A percentile compares a stretch with the other conserved stretches of the same genome.
Evolutionary conservation across 1,140 invertebrate species (phyloP).

Genomic region (Babylonia areolata): DNA sequence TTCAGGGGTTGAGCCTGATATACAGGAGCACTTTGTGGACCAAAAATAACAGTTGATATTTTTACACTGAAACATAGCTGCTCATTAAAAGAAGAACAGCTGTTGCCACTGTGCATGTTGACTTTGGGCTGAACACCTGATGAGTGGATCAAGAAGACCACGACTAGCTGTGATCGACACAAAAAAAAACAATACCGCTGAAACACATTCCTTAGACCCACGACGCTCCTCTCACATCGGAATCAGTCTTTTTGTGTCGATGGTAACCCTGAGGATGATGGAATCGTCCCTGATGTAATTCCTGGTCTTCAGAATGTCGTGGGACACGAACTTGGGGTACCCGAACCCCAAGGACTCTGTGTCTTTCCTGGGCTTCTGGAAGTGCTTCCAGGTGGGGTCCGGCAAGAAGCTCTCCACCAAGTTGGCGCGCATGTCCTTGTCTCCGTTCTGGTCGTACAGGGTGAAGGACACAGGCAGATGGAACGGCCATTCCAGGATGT

Average conservation of each 20-base stretch:
- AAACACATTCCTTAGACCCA: neutral
- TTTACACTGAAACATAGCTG: too few species aligned
- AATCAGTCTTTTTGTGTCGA: constrained; percentile 68
- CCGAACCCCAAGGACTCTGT: constrained; percentile 94
- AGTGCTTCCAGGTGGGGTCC: constrained; percentile 96
- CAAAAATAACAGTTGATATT: too few species aligned
- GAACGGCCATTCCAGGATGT: constrained; percentile 95
- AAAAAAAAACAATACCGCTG: too few species aligned
- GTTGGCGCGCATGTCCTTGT: constrained; percentile 83
- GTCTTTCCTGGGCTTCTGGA: constrained; percentile 91
- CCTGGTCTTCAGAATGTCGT: constrained; percentile 92
- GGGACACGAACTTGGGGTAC: constrained; percentile 95
- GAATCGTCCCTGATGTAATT: constrained; percentile 94
- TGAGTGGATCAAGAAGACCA: too few species aligned
- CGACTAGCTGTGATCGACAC: too few species aligned
- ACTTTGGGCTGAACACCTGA: too few species aligned
- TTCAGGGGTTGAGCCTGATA: too few species aligned
- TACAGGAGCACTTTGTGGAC: too few species aligned
- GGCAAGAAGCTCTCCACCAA: constrained; percentile 95
- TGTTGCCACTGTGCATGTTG: too few species aligned
- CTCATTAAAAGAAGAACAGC: too few species aligned
- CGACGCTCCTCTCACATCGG: neutral
- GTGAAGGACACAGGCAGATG: constrained; percentile 94
- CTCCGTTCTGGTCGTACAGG: constrained; percentile 91
- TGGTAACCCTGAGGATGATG: constrained; percentile 93